Base-by-base conservation (phyloP, 2,113 vertebrate genomes). In the Piaya cayana region DNA sequence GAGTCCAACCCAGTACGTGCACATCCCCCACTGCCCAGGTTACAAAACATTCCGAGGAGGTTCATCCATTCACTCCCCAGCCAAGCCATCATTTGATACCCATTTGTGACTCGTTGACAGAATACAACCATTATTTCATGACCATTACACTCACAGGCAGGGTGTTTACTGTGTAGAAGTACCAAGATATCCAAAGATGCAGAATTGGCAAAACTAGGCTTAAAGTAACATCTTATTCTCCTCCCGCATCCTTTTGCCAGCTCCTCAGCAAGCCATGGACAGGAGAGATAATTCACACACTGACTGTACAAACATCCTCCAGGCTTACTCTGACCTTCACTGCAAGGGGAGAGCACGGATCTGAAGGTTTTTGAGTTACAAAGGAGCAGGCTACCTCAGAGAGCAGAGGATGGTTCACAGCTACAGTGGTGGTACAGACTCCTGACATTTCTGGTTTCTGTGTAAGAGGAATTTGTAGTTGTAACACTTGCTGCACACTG, bases 391-490 rank as follows among this genome's bases (percentile, higher is more conserved):
- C 6, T 29, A n/a, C 16, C 64, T 81, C 39, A 45, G 67, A 36
- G 53, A 63, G 53, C 21, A 47, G 77, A 63, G 15, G 11, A 32
- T 6, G 10, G 29, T 34, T 45, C 3, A 2, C 50, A 56, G 86
- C 75, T 62, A 23, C 5, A 43, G 53, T 22, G 23, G 21, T 26
- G 37, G 15, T 22, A 50, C 68, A 77, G 22, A 29, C 13, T 53
- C 5, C 0, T 29, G 52, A 39, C 52, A n/a, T 70, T 78, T 34
- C 55, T 52, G 17, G 11, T 32, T 58, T 43, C 52, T 49, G 7
- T 65, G 74, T 2, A 6, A 42, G 32, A 56, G 23, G 5, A 18
- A 17, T 10, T 17, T 0, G 9, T 5, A 52, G 50, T n/a, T 82
- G 23, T 43, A 70, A 30, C 13, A 12, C 34, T 62, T 59, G n/a